Evolutionary conservation across 2,113 vertebrate species (phyloP).

Genomic region (Helogale parvula): DNA sequence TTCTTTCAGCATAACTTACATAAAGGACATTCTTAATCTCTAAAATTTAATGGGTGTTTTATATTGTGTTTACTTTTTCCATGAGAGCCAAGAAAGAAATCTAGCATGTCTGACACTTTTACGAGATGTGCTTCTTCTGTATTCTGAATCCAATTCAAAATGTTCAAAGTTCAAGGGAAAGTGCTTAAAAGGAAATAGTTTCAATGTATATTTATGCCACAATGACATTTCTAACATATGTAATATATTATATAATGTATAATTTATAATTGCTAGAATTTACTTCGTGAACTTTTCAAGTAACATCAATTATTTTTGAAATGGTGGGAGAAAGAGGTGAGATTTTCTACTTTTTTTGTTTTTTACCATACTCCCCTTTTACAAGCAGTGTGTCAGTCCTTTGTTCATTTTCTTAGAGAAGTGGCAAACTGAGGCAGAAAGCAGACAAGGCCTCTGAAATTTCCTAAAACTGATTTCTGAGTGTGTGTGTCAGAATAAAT

Average conservation of each 20-base stretch:
- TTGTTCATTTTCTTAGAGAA: background rate
- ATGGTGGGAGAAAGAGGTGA: background rate
- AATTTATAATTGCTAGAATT: constrained; percentile 33
- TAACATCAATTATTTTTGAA: background rate
- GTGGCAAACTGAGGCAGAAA: background rate
- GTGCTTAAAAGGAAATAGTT: constrained; percentile 41
- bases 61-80: constrained; percentile 63
- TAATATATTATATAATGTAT: background rate
- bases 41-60: constrained; percentile 47
- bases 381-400: constrained; percentile 22
- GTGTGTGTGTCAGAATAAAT: background rate
- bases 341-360: background rate
- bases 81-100: constrained; percentile 42
- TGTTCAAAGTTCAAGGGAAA: constrained; percentile 58
- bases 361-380: background rate
- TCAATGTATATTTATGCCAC: background rate
- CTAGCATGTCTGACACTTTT: constrained; percentile 64
- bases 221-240: background rate
- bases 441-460: background rate
- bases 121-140: constrained; percentile 48
- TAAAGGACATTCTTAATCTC: constrained; percentile 48
- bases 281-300: constrained; percentile 43
- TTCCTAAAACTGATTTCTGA: background rate
- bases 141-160: constrained; percentile 57
- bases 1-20: constrained; percentile 50